These are phyloP conservation scores for Margarornis squamiger DNA, from an alignment of 2,797 vertebrate genomes.

Conservation along the genomic window DNA sequence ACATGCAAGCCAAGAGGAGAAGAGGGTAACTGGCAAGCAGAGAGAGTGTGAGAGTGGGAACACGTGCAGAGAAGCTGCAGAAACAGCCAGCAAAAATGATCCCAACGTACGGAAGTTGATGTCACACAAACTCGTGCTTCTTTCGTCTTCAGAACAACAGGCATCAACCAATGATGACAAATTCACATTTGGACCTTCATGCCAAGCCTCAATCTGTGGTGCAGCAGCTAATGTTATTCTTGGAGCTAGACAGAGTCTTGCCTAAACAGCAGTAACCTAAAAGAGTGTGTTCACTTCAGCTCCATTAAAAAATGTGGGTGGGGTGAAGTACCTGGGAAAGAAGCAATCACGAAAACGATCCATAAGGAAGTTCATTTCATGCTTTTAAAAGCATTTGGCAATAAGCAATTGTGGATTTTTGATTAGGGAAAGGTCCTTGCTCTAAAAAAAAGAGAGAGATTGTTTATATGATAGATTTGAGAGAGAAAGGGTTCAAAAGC, in stretches of 20 bases:
- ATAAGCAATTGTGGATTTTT: slow-evolving; percentile 6
- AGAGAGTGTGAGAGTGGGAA: slow-evolving; percentile 17
- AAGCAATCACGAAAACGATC: slow-evolving; percentile 36
- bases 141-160: background rate
- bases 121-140: background rate
- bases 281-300: slow-evolving; percentile 6
- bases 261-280: slow-evolving; percentile 24
- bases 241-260: slow-evolving; percentile 28
- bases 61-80: slow-evolving; percentile 42
- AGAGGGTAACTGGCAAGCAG: slow-evolving; percentile 46
- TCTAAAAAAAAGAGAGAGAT: background rate
- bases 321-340: slow-evolving; percentile 57
- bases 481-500: background rate
- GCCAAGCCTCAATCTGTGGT: background rate
- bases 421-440: background rate
- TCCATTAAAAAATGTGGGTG: slow-evolving; percentile 61
- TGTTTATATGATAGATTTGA: background rate
- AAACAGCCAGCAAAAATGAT: slow-evolving; percentile 1
- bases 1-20: slow-evolving; percentile 42
- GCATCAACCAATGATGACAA: background rate
- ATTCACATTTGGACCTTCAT: background rate
- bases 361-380: slow-evolving; percentile 36
- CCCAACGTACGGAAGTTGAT: background rate
- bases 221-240: slow-evolving; percentile 41
- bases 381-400: slow-evolving; percentile 15